Base-by-base conservation (phyloP, 2,888 invertebrate genomes). In the Xanthorhoe designata region DNA sequence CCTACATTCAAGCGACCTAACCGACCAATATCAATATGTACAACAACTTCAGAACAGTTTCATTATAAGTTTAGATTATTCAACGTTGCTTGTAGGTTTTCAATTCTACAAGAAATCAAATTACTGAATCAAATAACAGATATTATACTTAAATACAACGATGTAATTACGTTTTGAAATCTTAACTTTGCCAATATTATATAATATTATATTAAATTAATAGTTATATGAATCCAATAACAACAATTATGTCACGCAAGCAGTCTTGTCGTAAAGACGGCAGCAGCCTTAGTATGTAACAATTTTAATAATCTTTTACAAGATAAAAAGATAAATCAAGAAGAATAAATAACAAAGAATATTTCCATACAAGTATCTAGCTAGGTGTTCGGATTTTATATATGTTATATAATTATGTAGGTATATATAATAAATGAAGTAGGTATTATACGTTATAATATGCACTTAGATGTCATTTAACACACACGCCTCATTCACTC, bases 1-100 rank as follows among this genome's bases (percentile, higher is more conserved):
- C 84, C 89, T 91, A 91, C 87, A 78, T 84, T 85, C 86, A 92
- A 91, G 92, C 92, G 82, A 86, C 79, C 86, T 90, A 86, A 86
- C 77, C 80, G 77, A 84, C 78, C 84, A 86, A 86, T 91, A 91
- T 90, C 84, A 85, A 86, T 91, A 91, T 91, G 75, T 91, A 90
- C 90, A 91, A 81, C 78, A 88, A 89, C 89, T 80, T 84, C 80
- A 82, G 78, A 86, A 84, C 80, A 80, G 78, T 81, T 79, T 78
- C 75, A 81, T 75, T 76, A 61, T 65, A 63, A 53, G 49, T 53
- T 52, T 52, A 63, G 51, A 60, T 62, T 66, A 70, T 60, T 45
- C 35, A 73, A 68, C 50, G 47, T 65, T 55, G 53, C 70, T 66
- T 57, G 60, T 61, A 69, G 58, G 50, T 58, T 58, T 49, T 35